phyloP scores from a whole-genome alignment of 1,140 invertebrate species.

The Phymorhynchus buccinoides region DNA sequence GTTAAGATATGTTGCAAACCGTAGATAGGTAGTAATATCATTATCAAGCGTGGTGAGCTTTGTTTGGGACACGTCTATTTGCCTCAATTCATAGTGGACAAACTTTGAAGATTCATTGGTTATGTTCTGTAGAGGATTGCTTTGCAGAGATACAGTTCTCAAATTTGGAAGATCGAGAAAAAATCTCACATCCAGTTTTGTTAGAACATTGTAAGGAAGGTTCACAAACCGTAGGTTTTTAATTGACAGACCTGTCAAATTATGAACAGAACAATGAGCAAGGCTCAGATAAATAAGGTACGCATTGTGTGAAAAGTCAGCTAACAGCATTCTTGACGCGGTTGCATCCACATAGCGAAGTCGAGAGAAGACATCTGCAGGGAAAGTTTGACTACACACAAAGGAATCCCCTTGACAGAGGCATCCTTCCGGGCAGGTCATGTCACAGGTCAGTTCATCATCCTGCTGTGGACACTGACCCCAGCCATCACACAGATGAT shows the following conservation, averaged over 20 bases:
- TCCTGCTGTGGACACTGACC: neutral
- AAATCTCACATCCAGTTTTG: neutral
- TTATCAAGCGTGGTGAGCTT: neutral
- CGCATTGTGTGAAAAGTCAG: neutral
- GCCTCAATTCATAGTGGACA: neutral
- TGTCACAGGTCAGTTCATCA: neutral
- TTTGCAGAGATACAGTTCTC: neutral
- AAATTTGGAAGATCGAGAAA: neutral
- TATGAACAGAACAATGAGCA: neutral
- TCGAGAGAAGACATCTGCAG: neutral
- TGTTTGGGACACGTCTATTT: neutral
- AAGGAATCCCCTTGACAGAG: neutral
- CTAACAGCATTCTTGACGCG: neutral
- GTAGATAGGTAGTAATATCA: neutral
- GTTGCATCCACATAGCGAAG: neutral
- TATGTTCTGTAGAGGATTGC: neutral
- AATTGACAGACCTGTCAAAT: neutral
- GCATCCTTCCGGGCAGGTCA: neutral
- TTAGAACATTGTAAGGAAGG: neutral
- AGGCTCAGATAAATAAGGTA: neutral
- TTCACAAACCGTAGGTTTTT: neutral
- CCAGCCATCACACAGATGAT: neutral
- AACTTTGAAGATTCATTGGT: neutral
- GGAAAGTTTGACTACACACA: neutral
- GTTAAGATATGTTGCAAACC: neutral